Conservation (phyloP, 53 echinoderm and acorn worm genomes). For the Stichopus horrens region DNA sequence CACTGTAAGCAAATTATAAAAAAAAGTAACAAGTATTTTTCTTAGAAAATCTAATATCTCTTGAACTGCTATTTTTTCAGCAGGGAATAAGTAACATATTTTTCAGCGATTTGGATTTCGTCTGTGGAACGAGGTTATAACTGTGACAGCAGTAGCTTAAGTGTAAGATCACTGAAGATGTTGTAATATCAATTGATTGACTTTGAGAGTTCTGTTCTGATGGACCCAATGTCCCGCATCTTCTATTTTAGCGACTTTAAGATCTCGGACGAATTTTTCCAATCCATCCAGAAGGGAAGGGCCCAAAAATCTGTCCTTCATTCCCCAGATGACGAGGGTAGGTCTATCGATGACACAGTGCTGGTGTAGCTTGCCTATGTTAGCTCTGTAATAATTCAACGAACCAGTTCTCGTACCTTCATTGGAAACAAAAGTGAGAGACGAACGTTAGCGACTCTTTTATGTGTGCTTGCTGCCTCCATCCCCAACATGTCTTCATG, state of each 20-base stretch:
- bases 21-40: too few species aligned
- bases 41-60: too few species aligned
- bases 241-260: slow-evolving; percentile 64
- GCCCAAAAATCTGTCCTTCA: slow-evolving; percentile 57
- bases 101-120: too few species aligned
- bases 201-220: slow-evolving; percentile 61
- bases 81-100: too few species aligned
- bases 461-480: too few species aligned
- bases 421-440: too few species aligned
- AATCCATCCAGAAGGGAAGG: slow-evolving; percentile 56
- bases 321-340: slow-evolving; percentile 83
- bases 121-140: too few species aligned
- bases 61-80: too few species aligned
- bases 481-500: too few species aligned
- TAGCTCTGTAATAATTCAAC: slow-evolving; percentile 82
- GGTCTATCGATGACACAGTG: slow-evolving; percentile 48
- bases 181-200: slow-evolving; percentile 71
- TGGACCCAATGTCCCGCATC: slow-evolving; percentile 87
- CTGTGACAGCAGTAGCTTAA: too few species aligned
- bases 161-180: slow-evolving; percentile 32
- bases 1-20: too few species aligned
- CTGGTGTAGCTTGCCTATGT: neutral
- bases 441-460: too few species aligned
- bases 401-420: slow-evolving; percentile 63
- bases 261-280: slow-evolving; percentile 60